Conservation (phyloP, 64 coral and sea anemone genomes). For the Montipora foliosa region DNA sequence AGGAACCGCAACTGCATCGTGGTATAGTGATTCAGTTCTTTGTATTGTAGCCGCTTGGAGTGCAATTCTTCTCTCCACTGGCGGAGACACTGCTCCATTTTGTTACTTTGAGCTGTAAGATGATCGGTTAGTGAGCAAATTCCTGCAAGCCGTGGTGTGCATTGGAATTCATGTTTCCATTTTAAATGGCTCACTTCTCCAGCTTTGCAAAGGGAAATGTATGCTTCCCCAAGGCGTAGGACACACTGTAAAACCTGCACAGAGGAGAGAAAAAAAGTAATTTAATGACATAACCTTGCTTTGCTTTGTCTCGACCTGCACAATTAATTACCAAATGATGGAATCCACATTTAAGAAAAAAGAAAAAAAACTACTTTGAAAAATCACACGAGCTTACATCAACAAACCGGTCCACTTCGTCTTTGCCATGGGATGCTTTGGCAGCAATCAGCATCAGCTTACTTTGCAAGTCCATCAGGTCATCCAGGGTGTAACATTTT, state of each 20-base stretch:
- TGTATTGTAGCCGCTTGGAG: slow-evolving; percentile 49
- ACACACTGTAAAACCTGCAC: slow-evolving; percentile 64
- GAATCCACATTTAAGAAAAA: neutral
- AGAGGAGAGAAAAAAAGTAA: neutral
- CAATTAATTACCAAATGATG: no score
- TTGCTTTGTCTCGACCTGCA: neutral
- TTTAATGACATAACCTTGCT: neutral
- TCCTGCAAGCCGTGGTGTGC: slow-evolving; percentile 2
- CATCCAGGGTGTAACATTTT: slow-evolving; percentile 39
- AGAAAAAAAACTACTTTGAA: neutral
- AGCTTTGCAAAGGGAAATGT: slow-evolving; percentile 65
- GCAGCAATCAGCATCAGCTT: slow-evolving; percentile 78
- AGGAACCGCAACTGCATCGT: slow-evolving; percentile 71
- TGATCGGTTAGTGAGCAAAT: neutral
- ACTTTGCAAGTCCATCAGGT: slow-evolving; percentile 66
- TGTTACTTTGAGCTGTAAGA: slow-evolving; percentile 26
- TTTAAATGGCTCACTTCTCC: slow-evolving; percentile 83
- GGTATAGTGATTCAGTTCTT: slow-evolving; percentile 77
- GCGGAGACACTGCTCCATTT: slow-evolving; percentile 67
- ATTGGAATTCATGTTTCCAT: slow-evolving; percentile 66
- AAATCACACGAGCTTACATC: slow-evolving; percentile 6
- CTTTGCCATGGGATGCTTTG: slow-evolving; percentile 61
- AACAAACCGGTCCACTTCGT: slow-evolving; percentile 62
- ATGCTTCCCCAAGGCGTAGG: slow-evolving; percentile 61
- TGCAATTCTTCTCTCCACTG: slow-evolving; percentile 75